Percentiles rank a stretch among this genome's conserved stretches.
Evolutionary conservation across 2,113 vertebrate genomes (phyloP).

Genomic region (Eulemur macaco): DNA sequence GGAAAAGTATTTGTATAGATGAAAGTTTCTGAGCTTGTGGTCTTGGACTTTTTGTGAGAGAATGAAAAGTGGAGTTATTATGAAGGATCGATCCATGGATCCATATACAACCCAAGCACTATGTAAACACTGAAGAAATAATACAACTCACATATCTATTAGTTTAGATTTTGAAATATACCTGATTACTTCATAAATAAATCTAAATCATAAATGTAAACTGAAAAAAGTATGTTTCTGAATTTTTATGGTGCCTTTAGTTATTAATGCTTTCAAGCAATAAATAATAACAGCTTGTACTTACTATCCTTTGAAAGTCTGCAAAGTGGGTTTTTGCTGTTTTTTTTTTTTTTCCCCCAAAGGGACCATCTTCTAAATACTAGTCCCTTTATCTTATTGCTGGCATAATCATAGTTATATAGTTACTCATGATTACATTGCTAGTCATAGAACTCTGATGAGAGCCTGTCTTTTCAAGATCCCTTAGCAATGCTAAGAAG

Average conservation of each 20-base stretch:
- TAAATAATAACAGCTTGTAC: neutral
- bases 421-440: neutral
- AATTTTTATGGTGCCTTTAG: neutral
- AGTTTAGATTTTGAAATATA: neutral
- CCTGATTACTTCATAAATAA: neutral
- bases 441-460: neutral
- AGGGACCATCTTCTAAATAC: neutral
- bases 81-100: neutral
- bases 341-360: neutral
- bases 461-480: neutral
- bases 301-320: neutral
- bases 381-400: neutral
- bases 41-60: neutral
- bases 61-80: neutral
- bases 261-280: neutral
- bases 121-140: neutral
- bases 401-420: neutral
- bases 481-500: neutral
- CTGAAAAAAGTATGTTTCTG: neutral
- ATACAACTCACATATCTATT: neutral
- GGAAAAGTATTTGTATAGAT: neutral
- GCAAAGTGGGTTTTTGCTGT: neutral
- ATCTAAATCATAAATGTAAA: neutral
- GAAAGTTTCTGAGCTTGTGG: neutral
- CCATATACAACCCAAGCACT: neutral